A percentile compares a stretch with the other conserved stretches of the same genome.
These are phyloP conservation scores for Lepilemur ruficaudatus DNA, from an alignment of 2,797 vertebrate genomes.

Conservation along the genomic window DNA sequence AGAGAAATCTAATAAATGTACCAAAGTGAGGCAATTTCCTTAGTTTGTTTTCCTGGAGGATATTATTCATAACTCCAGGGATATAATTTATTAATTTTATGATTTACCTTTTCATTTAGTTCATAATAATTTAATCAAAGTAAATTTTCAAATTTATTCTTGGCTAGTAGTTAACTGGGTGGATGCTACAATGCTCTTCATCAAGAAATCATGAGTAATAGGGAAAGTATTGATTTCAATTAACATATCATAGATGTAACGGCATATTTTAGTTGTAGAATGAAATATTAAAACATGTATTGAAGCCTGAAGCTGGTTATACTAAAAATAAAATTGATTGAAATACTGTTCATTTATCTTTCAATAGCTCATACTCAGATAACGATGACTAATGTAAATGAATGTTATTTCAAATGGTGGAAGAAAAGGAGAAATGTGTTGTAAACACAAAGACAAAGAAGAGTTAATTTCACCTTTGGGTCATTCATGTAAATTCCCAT, in stretches of 20 bases:
- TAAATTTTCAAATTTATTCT: constrained; percentile 3
- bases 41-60: neutral
- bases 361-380: neutral
- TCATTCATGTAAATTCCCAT: neutral
- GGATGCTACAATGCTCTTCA: neutral
- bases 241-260: neutral
- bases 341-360: constrained; percentile 14
- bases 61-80: neutral
- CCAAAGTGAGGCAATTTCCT: neutral
- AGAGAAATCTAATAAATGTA: neutral
- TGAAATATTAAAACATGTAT: neutral
- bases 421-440: neutral
- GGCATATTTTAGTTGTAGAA: constrained; percentile 13
- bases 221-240: neutral
- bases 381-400: neutral
- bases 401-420: neutral
- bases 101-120: neutral
- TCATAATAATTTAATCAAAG: neutral
- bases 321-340: neutral
- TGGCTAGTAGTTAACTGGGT: neutral
- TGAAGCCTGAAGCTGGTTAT: neutral
- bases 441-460: neutral
- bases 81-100: neutral
- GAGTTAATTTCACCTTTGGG: neutral
- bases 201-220: neutral